These are phyloP conservation scores for Conchocele bisecta DNA, from an alignment of 2,888 invertebrate species.

Conservation along the genomic window DNA sequence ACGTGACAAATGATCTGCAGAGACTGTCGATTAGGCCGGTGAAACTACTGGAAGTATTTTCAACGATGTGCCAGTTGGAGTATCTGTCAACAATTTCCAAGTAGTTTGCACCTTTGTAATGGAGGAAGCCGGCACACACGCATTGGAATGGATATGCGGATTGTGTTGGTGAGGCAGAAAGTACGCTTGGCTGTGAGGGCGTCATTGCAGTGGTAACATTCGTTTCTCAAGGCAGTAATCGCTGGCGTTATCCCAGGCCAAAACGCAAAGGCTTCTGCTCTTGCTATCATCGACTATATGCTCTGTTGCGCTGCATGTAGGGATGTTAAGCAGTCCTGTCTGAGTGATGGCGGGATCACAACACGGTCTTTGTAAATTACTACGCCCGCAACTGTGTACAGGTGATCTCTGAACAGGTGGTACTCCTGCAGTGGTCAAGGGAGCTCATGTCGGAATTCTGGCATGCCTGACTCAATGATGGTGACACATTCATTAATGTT, in stretches of 20 bases:
- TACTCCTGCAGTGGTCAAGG: no score
- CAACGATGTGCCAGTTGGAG: slow-evolving; percentile 62
- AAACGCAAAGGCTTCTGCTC: slow-evolving; percentile 64
- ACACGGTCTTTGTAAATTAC: slow-evolving; percentile 55
- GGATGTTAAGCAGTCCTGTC: slow-evolving; percentile 39
- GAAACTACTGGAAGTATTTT: slow-evolving; percentile 23
- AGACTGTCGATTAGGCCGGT: slow-evolving; percentile 51
- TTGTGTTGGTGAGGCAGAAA: not conserved
- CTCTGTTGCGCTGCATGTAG: slow-evolving; percentile 71
- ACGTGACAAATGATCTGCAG: slow-evolving; percentile 54
- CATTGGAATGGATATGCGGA: slow-evolving; percentile 46
- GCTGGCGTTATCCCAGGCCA: slow-evolving; percentile 65
- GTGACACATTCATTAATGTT: no score
- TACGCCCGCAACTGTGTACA: not conserved
- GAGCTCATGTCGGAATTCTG: no score
- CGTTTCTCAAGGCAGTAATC: slow-evolving; percentile 23
- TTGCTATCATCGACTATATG: slow-evolving; percentile 55
- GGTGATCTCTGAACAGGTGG: no score
- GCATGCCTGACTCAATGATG: no score
- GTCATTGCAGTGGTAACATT: slow-evolving; percentile 57
- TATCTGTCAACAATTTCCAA: slow-evolving; percentile 50
- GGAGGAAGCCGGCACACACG: slow-evolving; percentile 44
- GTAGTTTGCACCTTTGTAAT: slow-evolving; percentile 27
- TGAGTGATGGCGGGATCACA: slow-evolving; percentile 60
- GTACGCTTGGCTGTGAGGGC: slow-evolving; percentile 54